These are phyloP conservation scores for Gnathonemus echidnorhynchus DNA, from an alignment of 2,113 vertebrate species.

Conservation along the genomic window DNA sequence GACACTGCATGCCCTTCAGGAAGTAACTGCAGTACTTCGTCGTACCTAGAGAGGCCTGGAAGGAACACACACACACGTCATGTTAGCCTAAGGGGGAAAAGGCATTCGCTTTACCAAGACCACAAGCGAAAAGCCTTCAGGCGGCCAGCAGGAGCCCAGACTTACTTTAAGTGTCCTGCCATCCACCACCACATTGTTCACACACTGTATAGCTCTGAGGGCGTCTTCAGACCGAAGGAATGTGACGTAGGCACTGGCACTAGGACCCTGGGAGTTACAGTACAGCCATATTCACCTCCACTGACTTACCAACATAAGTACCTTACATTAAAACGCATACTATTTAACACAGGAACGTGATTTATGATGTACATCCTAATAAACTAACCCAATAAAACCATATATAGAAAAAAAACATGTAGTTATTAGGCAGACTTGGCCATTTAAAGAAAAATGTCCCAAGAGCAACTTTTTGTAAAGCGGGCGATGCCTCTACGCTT, in stretches of 20 bases:
- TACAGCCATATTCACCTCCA: not conserved
- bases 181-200: constrained; percentile 98
- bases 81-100: not conserved
- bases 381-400: not conserved
- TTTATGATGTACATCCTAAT: not conserved
- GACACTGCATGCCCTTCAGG: constrained; percentile 99
- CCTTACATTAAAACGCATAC: not conserved
- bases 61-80: not conserved
- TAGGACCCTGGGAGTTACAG: constrained; percentile 75
- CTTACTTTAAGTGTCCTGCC: constrained; percentile 96
- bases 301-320: not conserved
- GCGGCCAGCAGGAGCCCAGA: not conserved
- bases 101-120: not conserved
- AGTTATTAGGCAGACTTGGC: not conserved
- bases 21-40: constrained; percentile 99
- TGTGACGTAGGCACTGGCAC: constrained; percentile 96
- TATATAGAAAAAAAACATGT: not conserved
- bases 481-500: constrained; percentile 25
- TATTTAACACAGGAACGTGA: not conserved
- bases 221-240: constrained; percentile 98
- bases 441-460: not conserved
- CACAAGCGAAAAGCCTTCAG: not conserved
- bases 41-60: constrained; percentile 96
- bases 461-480: not conserved
- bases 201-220: constrained; percentile 96